Base-by-base conservation (phyloP, 2,888 invertebrate species). In the Pyrrhia umbra region DNA sequence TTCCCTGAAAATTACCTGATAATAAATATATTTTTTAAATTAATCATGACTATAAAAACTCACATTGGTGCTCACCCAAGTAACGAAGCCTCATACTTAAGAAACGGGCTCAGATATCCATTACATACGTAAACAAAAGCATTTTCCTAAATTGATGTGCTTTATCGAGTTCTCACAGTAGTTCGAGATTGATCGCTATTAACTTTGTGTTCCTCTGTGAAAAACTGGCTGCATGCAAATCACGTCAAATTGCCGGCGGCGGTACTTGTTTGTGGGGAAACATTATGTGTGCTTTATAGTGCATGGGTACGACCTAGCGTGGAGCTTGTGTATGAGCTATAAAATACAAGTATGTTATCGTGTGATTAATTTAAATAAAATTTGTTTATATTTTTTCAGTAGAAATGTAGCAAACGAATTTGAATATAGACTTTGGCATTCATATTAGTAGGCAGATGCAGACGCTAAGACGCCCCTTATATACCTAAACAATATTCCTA, bases 171-270 rank as follows among this genome's bases (percentile, higher is more conserved):
- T 73, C 74, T 39, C 60, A 73, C 54, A 55, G 46, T 59, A 66
- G 21, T 8, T 15, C 10, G 45, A 18, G 39, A 23, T 23, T 18
- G 20, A 43, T 30, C 16, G 37, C 45, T 61, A 37, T 58, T 56
- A 61, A 47, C 45, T 39, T 20, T 46, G 51, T 39, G 18, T 37
- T 43, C 47, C 50, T 45, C 46, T 59, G 62, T 76, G 50, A 68
- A 78, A 78, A 77, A 80, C 68, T 70, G 21, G 71, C 54, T 63
- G 43, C 51, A 56, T 23, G 74, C 71, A 79, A 80, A 81, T 79
- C 67, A 70, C 63, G 43, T 59, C 55, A 74, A 75, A 77, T 76
- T 68, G 68, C 68, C 64, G 47, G 21, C 51, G 54, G 60, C 60
- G 20, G 6, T 52, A 50, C 27, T 56, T 49, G 62, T 68, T 67